These are phyloP conservation scores for Pseudochaenichthys georgianus DNA, from an alignment of 2,797 vertebrate species.

Conservation along the genomic window DNA sequence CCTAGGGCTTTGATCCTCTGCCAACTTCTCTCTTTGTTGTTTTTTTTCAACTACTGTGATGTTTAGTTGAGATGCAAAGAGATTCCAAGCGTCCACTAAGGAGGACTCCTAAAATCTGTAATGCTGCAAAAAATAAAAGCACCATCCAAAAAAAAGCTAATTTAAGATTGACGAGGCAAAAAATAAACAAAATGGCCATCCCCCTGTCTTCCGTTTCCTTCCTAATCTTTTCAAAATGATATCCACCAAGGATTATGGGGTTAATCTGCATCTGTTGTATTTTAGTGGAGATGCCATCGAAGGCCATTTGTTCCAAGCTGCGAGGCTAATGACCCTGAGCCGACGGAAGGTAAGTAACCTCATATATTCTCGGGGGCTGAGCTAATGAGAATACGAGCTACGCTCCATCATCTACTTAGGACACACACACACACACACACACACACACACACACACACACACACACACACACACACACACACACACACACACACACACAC, in stretches of 20 bases:
- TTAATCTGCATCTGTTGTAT: conserved; percentile 81
- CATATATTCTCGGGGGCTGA: conserved; percentile 72
- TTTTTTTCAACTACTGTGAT: conserved; percentile 79
- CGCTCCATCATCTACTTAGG: conserved; percentile 81
- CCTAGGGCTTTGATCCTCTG: conserved; percentile 82
- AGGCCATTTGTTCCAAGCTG: conserved; percentile 83
- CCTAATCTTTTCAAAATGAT: conserved; percentile 56
- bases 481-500: not conserved
- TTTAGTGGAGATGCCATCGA: conserved; percentile 81
- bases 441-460: no score
- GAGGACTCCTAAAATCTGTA: conserved; percentile 19
- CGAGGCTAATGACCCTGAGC: conserved; percentile 85
- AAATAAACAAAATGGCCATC: conserved; percentile 25
- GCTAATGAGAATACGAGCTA: conserved; percentile 80
- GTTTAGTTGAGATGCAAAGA: conserved; percentile 60
- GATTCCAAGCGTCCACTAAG: conserved; percentile 46
- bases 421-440: not conserved
- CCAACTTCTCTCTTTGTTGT: conserved; percentile 72
- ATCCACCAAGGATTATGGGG: conserved; percentile 64
- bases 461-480: not conserved
- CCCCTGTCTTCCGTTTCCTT: conserved; percentile 11
- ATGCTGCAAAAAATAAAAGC: conserved; percentile 3
- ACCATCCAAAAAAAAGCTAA: conserved; percentile 27
- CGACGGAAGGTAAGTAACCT: conserved; percentile 77
- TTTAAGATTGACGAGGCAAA: conserved; percentile 32